phyloP scores from a whole-genome alignment of 2,888 invertebrate species.

The Tenodera sinensis region DNA sequence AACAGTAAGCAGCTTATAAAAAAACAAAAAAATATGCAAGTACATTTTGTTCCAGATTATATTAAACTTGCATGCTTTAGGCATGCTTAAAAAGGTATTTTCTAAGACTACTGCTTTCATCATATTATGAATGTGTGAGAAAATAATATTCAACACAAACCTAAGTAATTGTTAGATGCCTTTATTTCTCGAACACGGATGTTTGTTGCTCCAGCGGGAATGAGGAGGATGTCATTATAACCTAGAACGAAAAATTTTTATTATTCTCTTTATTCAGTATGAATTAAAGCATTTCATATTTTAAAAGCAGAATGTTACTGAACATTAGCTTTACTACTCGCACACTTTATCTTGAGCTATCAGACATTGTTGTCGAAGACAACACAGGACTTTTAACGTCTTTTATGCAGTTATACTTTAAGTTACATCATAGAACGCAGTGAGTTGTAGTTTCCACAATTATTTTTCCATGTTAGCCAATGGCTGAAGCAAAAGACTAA shows the following conservation, averaged over 20 bases:
- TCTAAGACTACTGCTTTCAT: neutral
- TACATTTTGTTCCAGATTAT: neutral
- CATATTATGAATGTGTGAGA: neutral
- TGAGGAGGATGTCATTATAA: conserved; percentile 86
- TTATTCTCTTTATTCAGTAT: too few relatives aligned
- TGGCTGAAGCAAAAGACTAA: too few relatives aligned
- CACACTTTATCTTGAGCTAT: too few relatives aligned
- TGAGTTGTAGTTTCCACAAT: too few relatives aligned
- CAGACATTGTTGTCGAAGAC: too few relatives aligned
- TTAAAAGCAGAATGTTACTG: too few relatives aligned
- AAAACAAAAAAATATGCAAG: neutral
- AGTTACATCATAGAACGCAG: too few relatives aligned
- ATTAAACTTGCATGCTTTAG: neutral
- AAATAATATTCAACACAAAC: conserved; percentile 48
- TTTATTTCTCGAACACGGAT: conserved; percentile 73
- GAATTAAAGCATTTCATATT: too few relatives aligned
- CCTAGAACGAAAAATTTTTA: conserved; percentile 52
- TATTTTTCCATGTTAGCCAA: too few relatives aligned
- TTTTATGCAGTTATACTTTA: too few relatives aligned
- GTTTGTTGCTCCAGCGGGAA: conserved; percentile 91
- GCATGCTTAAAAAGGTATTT: neutral
- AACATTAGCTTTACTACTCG: too few relatives aligned
- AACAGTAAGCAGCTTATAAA: neutral
- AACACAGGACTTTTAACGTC: too few relatives aligned
- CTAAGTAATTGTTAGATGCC: conserved; percentile 87